Base-by-base conservation (phyloP, 2,113 vertebrate genomes). In the Mystacornis crossleyi region DNA sequence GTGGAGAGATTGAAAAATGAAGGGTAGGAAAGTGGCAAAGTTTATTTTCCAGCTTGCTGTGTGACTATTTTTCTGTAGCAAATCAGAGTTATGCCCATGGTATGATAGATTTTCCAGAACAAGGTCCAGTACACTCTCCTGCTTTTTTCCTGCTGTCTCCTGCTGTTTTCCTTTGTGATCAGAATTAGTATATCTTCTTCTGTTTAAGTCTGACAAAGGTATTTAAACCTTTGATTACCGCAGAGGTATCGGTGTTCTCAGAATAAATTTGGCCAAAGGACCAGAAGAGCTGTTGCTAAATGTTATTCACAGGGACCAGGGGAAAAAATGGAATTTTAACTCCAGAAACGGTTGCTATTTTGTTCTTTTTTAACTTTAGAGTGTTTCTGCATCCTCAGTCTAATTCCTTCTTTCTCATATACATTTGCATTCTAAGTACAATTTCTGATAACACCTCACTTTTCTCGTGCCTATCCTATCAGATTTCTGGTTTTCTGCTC, bases 341-440 rank as follows among this genome's bases (percentile, higher is more conserved):
- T 77, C 28, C 24, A 80, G 29, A 70, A 88, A 79, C 58, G 17
- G 7, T 55, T 73, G 29, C 19, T 78, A 21, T 2, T 74, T 43
- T 81, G 10, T 15, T 48, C 42, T 90, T 64, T 90, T 78, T 93
- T 61, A 72, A 57, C 14, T 86, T 86, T 4, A 74, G 26, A 47
- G 5, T 12, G 10, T 72, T 75, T 25, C 50, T 0, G 0, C 14
- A 34, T 73, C 53, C 48, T 89, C 42, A 50, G 0, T 72, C n/a
- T 65, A 60, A 62, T 72, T 67, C 43, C 6, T 69, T 26, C 21
- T 86, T 33, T 73, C 84, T 51, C 17, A 28, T 77, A 21, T 19
- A 29, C 50, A 18, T 58, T 55, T 81, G 10, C 36, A 67, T 26
- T 81, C n/a, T 62, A 81, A 89, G 67, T 47, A 43, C 7, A 61